A percentile compares a stretch with the other conserved stretches of the same genome.
Evolutionary conservation across 2,888 invertebrate species (phyloP).

Genomic region (Agrochola circellaris): DNA sequence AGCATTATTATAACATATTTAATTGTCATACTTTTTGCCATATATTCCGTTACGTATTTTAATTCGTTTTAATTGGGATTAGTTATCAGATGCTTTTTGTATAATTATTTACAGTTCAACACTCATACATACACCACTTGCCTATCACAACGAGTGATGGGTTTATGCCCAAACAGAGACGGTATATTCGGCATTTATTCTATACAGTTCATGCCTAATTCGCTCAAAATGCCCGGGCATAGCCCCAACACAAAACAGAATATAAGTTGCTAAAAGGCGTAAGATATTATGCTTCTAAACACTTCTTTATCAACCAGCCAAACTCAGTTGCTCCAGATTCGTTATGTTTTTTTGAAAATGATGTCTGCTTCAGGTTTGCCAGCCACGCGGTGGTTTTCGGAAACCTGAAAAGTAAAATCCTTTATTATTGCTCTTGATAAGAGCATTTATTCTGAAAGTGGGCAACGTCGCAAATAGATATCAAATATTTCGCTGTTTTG

Average conservation of each 20-base stretch:
- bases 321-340: slow-evolving; percentile 20
- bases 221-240: neutral
- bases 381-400: slow-evolving; percentile 34
- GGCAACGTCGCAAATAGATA: no score
- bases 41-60: neutral
- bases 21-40: neutral
- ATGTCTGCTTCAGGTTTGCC: neutral
- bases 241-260: neutral
- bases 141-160: neutral
- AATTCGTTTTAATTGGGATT: neutral
- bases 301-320: neutral
- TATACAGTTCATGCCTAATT: neutral
- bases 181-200: neutral
- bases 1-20: neutral
- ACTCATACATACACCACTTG: neutral
- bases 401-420: slow-evolving; percentile 10
- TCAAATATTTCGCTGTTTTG: no score
- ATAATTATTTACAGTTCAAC: neutral
- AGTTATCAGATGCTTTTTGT: neutral
- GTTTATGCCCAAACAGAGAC: neutral
- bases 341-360: slow-evolving; percentile 29
- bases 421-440: neutral
- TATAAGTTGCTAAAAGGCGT: no score
- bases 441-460: no score
- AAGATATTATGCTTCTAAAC: no score